phyloP scores from a whole-genome alignment of 1,140 invertebrate genomes.

The Trinorchestia longiramus region DNA sequence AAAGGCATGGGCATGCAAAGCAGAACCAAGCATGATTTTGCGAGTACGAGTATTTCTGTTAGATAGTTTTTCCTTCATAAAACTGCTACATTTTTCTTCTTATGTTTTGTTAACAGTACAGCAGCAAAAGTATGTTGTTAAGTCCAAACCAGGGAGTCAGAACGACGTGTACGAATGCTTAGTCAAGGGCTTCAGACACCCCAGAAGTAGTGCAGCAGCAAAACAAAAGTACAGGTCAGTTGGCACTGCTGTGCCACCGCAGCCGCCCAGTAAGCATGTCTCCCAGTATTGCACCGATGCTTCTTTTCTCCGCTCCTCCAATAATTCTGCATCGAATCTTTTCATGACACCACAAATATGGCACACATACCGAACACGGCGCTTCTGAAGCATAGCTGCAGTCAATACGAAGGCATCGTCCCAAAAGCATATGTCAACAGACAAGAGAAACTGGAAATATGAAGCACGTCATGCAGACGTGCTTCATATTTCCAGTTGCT shows the following conservation, averaged over 20 bases:
- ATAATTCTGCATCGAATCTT: not conserved
- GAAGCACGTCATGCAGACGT: too few species aligned
- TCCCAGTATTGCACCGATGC: not conserved
- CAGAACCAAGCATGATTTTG: not conserved
- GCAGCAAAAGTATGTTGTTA: not conserved
- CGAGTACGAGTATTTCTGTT: not conserved
- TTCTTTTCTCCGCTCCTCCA: not conserved
- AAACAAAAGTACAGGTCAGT: not conserved
- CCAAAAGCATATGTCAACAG: not conserved
- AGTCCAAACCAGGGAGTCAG: not conserved
- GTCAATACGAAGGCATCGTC: too few species aligned
- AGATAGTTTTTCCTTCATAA: not conserved
- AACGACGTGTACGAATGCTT: not conserved
- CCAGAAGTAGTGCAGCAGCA: not conserved
- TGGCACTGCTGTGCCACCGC: not conserved
- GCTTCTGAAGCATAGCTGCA: not conserved
- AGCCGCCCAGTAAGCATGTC: not conserved
- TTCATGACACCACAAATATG: not conserved
- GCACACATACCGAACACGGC: not conserved
- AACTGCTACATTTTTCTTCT: not conserved
- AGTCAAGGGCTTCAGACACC: not conserved
- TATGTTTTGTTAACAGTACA: not conserved
- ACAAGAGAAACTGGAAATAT: not conserved
- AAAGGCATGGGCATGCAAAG: not conserved
- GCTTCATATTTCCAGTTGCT: too few species aligned